phyloP scores from a whole-genome alignment of 2,113 vertebrate species.

The Odontophorus gujanensis region DNA sequence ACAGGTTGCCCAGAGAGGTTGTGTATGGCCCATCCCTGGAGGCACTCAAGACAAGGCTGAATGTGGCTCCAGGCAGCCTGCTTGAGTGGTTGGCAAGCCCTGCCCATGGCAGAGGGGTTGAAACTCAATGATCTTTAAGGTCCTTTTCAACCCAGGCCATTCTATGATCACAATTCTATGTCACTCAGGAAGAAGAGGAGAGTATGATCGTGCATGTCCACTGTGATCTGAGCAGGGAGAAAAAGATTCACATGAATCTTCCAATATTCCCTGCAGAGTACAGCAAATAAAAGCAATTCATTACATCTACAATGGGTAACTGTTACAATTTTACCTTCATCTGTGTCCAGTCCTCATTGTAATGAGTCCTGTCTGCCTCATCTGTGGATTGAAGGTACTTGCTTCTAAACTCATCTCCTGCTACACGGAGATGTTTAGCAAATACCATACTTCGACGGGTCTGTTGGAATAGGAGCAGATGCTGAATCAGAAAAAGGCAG shows the following conservation, averaged over 20 bases:
- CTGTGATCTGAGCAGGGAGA: accelerated
- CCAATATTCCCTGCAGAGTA: not conserved
- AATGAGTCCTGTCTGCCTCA: conserved; percentile 80
- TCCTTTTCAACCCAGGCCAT: too few species aligned
- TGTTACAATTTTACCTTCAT: conserved; percentile 82
- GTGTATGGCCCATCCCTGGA: too few species aligned
- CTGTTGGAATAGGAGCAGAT: conserved; percentile 64
- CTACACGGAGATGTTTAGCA: conserved; percentile 88
- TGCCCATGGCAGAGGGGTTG: too few species aligned
- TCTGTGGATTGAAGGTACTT: conserved; percentile 88
- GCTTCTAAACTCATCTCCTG: conserved; percentile 88
- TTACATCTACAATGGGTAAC: not conserved
- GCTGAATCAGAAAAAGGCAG: not conserved
- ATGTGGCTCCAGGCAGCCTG: too few species aligned
- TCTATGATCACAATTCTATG: too few species aligned
- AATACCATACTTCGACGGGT: conserved; percentile 98
- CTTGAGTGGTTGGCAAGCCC: too few species aligned
- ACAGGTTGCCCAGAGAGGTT: too few species aligned
- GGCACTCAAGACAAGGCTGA: too few species aligned
- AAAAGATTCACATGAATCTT: accelerated
- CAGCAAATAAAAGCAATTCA: not conserved
- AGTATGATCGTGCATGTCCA: accelerated
- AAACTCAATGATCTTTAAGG: too few species aligned
- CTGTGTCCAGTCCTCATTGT: conserved; percentile 91
- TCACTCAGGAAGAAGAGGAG: not conserved